phyloP scores from a whole-genome alignment of 1,140 invertebrate genomes.

The Zophobas atratus region DNA sequence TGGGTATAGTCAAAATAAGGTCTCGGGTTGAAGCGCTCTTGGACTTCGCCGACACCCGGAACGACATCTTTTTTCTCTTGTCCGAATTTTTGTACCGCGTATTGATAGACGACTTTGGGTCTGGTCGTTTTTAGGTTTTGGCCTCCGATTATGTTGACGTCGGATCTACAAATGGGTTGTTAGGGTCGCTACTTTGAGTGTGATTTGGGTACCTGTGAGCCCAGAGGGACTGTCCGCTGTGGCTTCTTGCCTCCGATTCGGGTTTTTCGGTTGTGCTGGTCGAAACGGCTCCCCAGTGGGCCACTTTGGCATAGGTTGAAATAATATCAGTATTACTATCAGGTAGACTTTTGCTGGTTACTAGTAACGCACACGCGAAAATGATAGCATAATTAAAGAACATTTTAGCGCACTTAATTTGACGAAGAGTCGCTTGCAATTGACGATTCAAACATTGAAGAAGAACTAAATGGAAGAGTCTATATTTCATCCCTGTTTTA shows the following conservation, averaged over 20 bases:
- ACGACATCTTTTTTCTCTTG: conserved; percentile 53
- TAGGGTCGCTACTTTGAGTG: not conserved
- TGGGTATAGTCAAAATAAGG: conserved; percentile 61
- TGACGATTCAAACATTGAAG: conserved; percentile 40
- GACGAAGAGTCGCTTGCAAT: conserved; percentile 24
- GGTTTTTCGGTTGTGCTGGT: conserved; percentile 41
- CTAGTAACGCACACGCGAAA: conserved; percentile 31
- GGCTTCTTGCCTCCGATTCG: conserved; percentile 52
- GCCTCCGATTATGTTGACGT: conserved; percentile 53
- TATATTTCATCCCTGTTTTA: conserved; percentile 57
- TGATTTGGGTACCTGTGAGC: conserved; percentile 61
- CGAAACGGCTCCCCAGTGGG: conserved; percentile 59
- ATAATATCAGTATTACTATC: conserved; percentile 55
- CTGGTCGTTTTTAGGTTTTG: conserved; percentile 54
- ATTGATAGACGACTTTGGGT: conserved; percentile 52
- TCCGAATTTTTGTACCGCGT: conserved; percentile 55
- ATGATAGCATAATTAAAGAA: conserved; percentile 14
- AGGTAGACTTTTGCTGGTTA: conserved; percentile 17
- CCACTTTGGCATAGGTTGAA: conserved; percentile 65
- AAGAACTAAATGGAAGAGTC: conserved; percentile 40
- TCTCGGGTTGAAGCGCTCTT: conserved; percentile 63
- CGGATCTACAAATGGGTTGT: conserved; percentile 55
- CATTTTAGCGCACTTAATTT: conserved; percentile 35
- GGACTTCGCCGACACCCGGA: conserved; percentile 64
- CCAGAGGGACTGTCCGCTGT: conserved; percentile 60